Evolutionary conservation across 2,888 invertebrate species (phyloP).

Genomic region (Tipula lateralis): DNA sequence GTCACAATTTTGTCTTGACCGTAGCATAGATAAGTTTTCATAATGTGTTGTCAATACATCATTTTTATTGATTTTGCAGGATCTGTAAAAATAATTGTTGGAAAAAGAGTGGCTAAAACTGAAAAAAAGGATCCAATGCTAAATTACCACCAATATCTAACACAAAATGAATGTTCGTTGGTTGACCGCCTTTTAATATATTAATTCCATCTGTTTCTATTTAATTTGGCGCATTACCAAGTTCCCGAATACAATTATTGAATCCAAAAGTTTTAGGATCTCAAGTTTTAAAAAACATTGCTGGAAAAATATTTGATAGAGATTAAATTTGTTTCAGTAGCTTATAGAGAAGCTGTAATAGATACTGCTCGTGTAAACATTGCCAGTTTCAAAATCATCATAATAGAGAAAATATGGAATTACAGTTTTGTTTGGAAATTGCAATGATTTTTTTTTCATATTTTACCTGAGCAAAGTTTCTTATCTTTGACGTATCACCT

Average conservation of each 20-base stretch:
- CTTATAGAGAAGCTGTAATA: too few species aligned
- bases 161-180: constrained; percentile 33
- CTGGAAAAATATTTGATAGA: constrained; percentile 33
- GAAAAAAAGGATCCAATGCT: constrained; percentile 30
- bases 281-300: constrained; percentile 33
- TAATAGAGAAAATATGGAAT: too few species aligned
- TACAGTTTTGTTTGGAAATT: too few species aligned
- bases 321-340: too few species aligned
- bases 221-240: constrained; percentile 33
- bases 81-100: constrained; percentile 34
- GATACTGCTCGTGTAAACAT: too few species aligned
- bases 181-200: neutral
- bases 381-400: too few species aligned
- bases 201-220: too few species aligned
- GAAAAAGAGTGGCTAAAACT: constrained; percentile 34
- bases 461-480: too few species aligned
- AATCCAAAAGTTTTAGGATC: constrained; percentile 33
- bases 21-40: neutral
- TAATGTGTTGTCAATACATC: neutral
- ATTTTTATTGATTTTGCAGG: constrained; percentile 27
- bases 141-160: constrained; percentile 32
- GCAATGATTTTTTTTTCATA: too few species aligned
- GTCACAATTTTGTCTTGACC: constrained; percentile 28
- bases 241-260: constrained; percentile 32
- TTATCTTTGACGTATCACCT: too few species aligned